A percentile compares a stretch with the other conserved stretches of the same genome.
Conservation (phyloP, 1,140 invertebrate species). For the Metopolophium dirhodum region DNA sequence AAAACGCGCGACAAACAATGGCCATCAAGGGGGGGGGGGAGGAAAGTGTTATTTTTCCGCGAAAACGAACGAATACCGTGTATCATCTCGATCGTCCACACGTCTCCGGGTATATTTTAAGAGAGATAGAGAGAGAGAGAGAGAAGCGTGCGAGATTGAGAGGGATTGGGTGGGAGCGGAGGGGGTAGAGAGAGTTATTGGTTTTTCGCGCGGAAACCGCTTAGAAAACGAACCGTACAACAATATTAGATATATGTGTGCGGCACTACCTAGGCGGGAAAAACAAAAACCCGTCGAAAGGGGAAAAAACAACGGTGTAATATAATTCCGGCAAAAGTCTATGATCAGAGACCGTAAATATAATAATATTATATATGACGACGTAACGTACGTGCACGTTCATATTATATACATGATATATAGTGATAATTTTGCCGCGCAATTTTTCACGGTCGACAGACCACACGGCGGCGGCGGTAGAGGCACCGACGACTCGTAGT, state of each 20-base stretch:
- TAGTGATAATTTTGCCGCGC: slow-evolving; percentile 25
- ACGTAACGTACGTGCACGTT: not conserved
- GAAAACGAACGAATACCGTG: not conserved
- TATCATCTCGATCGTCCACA: not conserved
- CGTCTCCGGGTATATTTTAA: not conserved
- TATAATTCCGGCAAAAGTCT: not conserved
- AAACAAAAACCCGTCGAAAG: not conserved
- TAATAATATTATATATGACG: not conserved
- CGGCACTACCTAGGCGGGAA: not conserved
- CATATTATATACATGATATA: not conserved
- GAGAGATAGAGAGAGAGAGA: not conserved
- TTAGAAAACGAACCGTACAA: not conserved
- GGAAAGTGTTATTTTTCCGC: not conserved
- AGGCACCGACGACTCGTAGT: not conserved
- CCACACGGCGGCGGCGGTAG: not conserved
- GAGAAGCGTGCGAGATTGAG: not conserved
- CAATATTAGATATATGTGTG: not conserved
- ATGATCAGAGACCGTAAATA: not conserved
- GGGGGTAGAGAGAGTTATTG: not conserved
- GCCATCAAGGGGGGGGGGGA: not conserved
- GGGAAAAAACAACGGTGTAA: not conserved
- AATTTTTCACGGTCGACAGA: slow-evolving; percentile 49
- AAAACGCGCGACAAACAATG: not conserved
- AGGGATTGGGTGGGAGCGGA: not conserved
- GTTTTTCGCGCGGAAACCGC: not conserved